Evolutionary conservation across 1,140 invertebrate species (phyloP).

Genomic region (Portunus trituberculatus): DNA sequence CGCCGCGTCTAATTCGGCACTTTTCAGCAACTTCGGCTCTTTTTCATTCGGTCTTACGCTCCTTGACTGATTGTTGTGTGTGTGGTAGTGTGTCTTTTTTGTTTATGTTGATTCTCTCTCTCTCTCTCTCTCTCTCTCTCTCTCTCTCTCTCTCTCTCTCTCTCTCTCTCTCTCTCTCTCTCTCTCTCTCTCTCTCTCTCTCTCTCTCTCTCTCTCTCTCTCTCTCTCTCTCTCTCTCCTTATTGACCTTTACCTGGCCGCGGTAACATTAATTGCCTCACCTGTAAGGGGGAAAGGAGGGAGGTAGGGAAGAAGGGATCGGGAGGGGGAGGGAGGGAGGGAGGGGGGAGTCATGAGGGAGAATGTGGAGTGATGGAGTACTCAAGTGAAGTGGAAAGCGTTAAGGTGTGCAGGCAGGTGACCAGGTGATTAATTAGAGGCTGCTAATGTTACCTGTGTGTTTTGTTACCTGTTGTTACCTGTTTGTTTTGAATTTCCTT

Average conservation of each 20-base stretch:
- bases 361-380: neutral
- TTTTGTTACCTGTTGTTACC: neutral
- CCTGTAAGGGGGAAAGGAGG: neutral
- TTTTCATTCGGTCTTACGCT: no score
- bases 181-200: conserved; percentile 54
- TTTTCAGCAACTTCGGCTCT: no score
- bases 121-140: neutral
- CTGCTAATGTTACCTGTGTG: neutral
- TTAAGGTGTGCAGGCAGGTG: neutral
- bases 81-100: no score
- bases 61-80: no score
- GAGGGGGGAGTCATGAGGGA: neutral
- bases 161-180: conserved; percentile 38
- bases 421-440: neutral
- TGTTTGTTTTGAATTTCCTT: neutral
- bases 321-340: neutral
- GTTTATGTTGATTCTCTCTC: neutral
- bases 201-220: conserved; percentile 50
- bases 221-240: conserved; percentile 37
- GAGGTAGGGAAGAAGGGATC: neutral
- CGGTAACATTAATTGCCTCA: neutral
- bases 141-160: conserved; percentile 40
- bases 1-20: no score
- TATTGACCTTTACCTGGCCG: conserved; percentile 8
- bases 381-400: neutral